Percentiles rank a stretch among this genome's conserved stretches.
Conservation (phyloP, 2,113 vertebrate species). For the Leptobrachium ailaonicum region DNA sequence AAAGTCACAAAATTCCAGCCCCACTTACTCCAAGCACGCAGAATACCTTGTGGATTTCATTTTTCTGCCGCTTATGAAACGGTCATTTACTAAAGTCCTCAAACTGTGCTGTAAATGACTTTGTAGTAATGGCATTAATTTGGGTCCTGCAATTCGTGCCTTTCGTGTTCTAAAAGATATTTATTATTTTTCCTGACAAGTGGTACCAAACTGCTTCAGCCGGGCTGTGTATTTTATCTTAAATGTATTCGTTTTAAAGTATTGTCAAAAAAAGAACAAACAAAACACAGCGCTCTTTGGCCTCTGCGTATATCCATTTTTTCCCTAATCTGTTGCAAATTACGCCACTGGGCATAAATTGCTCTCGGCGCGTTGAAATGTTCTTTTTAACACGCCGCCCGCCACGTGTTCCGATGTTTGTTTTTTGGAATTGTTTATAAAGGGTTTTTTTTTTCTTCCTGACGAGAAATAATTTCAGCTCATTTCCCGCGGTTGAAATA, state of each 20-base stretch:
- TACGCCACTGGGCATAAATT: constrained; percentile 27
- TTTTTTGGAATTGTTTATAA: constrained; percentile 6
- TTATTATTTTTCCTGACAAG: constrained; percentile 8
- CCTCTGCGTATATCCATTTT: constrained; percentile 22
- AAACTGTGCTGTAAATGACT: no score
- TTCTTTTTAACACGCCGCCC: constrained; percentile 11
- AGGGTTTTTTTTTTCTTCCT: neutral
- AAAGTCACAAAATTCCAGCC: no score
- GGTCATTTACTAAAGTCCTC: no score
- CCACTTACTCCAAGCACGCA: no score
- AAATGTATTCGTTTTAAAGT: neutral
- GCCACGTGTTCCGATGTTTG: neutral
- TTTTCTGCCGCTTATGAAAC: no score
- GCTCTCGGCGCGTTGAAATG: constrained; percentile 11
- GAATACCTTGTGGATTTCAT: no score
- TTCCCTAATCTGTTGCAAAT: constrained; percentile 26
- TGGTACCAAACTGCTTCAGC: constrained; percentile 7
- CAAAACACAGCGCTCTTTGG: neutral
- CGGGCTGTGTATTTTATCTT: constrained; percentile 19
- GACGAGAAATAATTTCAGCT: neutral
- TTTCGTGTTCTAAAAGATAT: neutral
- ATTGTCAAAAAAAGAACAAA: neutral
- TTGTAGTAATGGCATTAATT: no score
- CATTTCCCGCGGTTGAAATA: neutral
- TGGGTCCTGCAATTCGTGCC: neutral